Base-by-base conservation (phyloP, 2,797 vertebrate genomes). In the Poecilia gillii region DNA sequence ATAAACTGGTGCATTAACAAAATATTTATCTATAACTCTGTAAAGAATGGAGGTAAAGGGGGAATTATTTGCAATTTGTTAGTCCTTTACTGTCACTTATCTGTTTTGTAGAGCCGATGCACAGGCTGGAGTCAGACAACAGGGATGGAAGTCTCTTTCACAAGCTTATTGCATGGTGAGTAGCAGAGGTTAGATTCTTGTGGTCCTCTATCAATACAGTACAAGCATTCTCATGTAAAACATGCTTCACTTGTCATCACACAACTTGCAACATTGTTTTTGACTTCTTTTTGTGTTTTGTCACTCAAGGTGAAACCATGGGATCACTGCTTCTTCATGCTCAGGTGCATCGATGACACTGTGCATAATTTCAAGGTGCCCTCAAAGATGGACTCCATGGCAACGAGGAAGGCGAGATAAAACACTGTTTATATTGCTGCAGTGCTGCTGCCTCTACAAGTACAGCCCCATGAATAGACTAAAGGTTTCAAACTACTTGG, bases 81-180 rank as follows among this genome's bases (percentile, higher is more conserved):
- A 53, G 18, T 43, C 9, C 55, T 59, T 66, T 39, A 59, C 41
- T 73, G 12, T 79, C 1, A 53, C 1, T 41, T 57, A 79, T 72
- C 53, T 28, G 8, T 75, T 7, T 93, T 91, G 75, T 46, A 98
- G 97, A 93, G 91, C 93, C 43, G 97, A 97, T 83, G 96, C 96
- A 12, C 81, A 82, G 62, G 94, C 87, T 81, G 94, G 95, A 77
- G 87, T 92, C 75, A 94, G 95, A 85, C 96, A 96, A 83, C 97
- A 97, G 86, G 97, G 97, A 72, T 97, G 92, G 87, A 97, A 96
- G 86, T 96, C 97, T 88, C 93, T 99, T 41, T 96, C 95, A 72
- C 96, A 96, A 84, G 96, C 97, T 39, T 91, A 97, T 57, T 98
- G 96, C 94, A 96, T 95, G 96, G 98, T 98, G 95, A 75, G 97